A percentile compares a stretch with the other conserved stretches of the same genome.
phyloP scores from a whole-genome alignment of 2,797 vertebrate genomes.

The Philypnodon macrostomus region DNA sequence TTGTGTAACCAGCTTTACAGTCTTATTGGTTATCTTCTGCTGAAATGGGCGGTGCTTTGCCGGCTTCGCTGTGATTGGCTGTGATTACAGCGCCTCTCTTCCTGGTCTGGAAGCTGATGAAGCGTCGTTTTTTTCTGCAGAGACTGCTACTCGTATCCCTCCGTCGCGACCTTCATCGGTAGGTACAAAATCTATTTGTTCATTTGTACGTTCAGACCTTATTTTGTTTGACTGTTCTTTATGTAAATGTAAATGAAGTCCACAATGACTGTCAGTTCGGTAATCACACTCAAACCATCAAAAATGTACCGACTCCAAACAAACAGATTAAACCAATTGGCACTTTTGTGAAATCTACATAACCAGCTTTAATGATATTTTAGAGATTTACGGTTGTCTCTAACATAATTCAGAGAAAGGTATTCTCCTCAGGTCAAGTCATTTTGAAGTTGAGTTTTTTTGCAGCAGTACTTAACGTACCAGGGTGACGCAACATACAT shows the following conservation, averaged over 20 bases:
- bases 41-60: conserved; percentile 40
- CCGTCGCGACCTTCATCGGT: conserved; percentile 24
- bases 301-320: too few relatives aligned
- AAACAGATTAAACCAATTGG: too few relatives aligned
- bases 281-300: too few relatives aligned
- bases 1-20: too few relatives aligned
- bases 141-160: conserved; percentile 17
- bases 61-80: conserved; percentile 59
- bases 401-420: too few relatives aligned
- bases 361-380: too few relatives aligned
- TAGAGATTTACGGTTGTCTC: too few relatives aligned
- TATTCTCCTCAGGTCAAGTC: neutral
- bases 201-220: rapidly evolving
- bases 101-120: conserved; percentile 14
- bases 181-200: conserved; percentile 17
- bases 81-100: conserved; percentile 2
- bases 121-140: conserved; percentile 7
- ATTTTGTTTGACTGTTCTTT: neutral
- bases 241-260: too few relatives aligned
- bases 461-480: neutral
- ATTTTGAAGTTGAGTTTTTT: neutral
- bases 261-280: too few relatives aligned
- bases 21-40: too few relatives aligned
- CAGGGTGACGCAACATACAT: conserved; percentile 62
- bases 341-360: too few relatives aligned